Evolutionary conservation across 2,113 vertebrate genomes (phyloP).

Genomic region (Coryphaenoides rupestris): DNA sequence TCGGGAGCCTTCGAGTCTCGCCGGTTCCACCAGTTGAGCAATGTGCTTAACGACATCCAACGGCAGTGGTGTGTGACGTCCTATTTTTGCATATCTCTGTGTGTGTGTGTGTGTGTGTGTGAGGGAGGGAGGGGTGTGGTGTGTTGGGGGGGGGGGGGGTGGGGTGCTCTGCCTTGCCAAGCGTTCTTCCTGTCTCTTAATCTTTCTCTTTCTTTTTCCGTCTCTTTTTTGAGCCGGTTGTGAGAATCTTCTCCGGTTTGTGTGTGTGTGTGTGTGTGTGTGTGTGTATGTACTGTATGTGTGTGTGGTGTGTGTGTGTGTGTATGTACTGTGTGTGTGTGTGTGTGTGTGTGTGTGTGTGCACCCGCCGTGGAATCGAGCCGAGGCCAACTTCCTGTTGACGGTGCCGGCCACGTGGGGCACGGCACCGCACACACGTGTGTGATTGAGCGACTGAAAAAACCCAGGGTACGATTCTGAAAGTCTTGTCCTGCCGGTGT

Average conservation of each 20-base stretch:
- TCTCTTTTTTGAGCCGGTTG: slow-evolving; percentile 45
- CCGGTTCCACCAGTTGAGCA: slow-evolving; percentile 32
- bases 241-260: slow-evolving; percentile 43
- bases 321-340: no score
- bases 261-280: no score
- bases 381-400: slow-evolving; percentile 77
- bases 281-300: no score
- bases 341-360: slow-evolving; percentile 4
- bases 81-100: no score
- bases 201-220: slow-evolving; percentile 9
- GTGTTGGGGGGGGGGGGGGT: no score
- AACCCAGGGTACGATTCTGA: slow-evolving; percentile 25
- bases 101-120: no score
- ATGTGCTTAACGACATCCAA: slow-evolving; percentile 37
- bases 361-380: slow-evolving; percentile 42
- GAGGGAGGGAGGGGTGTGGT: no score
- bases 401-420: slow-evolving; percentile 78
- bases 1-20: slow-evolving; percentile 16
- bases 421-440: slow-evolving; percentile 25
- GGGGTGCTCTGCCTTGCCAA: no score
- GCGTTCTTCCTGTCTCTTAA: not conserved
- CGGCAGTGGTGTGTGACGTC: slow-evolving; percentile 29
- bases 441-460: not conserved
- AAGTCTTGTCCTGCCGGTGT: no score
- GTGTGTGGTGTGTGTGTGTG: no score